Evolutionary conservation across 2,888 invertebrate genomes (phyloP).

Genomic region (Drosophila kambysellisi): DNA sequence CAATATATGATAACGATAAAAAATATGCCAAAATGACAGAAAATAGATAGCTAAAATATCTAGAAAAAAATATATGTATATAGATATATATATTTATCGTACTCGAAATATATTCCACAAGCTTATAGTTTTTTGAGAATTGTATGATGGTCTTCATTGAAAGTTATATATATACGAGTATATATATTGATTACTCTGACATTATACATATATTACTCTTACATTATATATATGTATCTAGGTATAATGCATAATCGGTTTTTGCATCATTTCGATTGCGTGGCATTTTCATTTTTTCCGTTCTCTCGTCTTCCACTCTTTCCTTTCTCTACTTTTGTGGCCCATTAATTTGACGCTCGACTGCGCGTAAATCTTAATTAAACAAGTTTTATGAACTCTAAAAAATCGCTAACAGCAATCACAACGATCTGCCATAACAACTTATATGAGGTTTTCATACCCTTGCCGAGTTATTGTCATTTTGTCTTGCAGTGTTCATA

Average conservation of each 20-base stretch:
- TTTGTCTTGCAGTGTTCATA: neutral
- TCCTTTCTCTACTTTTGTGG: constrained; percentile 7
- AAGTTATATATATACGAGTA: no score
- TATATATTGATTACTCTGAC: neutral
- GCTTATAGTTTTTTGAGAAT: neutral
- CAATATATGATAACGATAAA: neutral
- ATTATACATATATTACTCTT: neutral
- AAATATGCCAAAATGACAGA: neutral
- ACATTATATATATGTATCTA: neutral
- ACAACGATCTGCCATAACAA: constrained; percentile 34
- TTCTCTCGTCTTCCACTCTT: constrained; percentile 18
- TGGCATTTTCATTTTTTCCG: constrained; percentile 40
- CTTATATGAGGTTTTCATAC: constrained; percentile 28
- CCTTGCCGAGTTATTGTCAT: neutral
- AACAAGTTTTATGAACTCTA: constrained; percentile 56
- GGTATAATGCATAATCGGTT: constrained; percentile 2
- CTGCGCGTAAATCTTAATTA: constrained; percentile 63
- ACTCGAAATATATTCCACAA: neutral
- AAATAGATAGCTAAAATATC: neutral
- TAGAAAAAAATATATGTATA: neutral
- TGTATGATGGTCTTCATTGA: neutral
- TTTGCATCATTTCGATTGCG: constrained; percentile 36
- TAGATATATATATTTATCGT: neutral
- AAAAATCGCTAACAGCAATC: constrained; percentile 38
- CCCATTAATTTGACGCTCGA: constrained; percentile 60